A percentile compares a stretch with the other conserved stretches of the same genome.
These are phyloP conservation scores for Hyalella azteca DNA, from an alignment of 2,888 invertebrate species.

Conservation along the genomic window DNA sequence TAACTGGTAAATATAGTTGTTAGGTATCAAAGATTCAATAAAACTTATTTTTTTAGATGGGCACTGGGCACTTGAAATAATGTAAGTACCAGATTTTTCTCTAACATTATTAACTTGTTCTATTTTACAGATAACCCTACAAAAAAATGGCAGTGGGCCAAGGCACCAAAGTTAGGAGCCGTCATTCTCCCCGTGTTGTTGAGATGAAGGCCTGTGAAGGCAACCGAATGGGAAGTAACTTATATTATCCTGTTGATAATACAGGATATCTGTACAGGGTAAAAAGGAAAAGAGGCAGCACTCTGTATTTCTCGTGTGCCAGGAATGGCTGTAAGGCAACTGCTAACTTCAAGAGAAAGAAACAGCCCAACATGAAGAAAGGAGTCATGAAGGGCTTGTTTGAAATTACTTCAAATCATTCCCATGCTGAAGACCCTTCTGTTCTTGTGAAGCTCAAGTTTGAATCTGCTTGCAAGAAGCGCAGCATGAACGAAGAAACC, in stretches of 20 bases:
- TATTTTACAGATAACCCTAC: too few species aligned
- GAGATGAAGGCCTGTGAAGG: conserved; percentile 32
- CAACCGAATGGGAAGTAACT: conserved; percentile 4
- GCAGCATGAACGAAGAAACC: conserved; percentile 37
- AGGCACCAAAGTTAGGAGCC: background rate
- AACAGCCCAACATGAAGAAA: background rate
- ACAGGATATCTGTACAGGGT: conserved; percentile 31
- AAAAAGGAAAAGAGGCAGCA: conserved; percentile 28
- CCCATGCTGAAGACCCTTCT: conserved; percentile 11
- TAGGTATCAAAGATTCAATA: too few species aligned
- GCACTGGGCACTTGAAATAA: too few species aligned
- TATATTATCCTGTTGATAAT: background rate
- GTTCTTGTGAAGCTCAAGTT: conserved; percentile 11
- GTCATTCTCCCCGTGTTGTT: background rate
- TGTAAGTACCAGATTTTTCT: too few species aligned
- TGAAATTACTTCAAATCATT: conserved; percentile 26
- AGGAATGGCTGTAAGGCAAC: conserved; percentile 15
- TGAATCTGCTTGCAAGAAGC: conserved; percentile 35
- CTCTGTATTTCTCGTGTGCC: conserved; percentile 33
- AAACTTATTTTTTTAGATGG: too few species aligned
- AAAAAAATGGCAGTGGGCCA: background rate
- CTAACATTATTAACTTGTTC: too few species aligned
- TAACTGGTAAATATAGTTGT: too few species aligned
- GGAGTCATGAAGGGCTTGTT: conserved; percentile 24
- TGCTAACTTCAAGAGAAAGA: conserved; percentile 21